Conservation (phyloP, 2,113 vertebrate species). For the Rattus norvegicus region DNA sequence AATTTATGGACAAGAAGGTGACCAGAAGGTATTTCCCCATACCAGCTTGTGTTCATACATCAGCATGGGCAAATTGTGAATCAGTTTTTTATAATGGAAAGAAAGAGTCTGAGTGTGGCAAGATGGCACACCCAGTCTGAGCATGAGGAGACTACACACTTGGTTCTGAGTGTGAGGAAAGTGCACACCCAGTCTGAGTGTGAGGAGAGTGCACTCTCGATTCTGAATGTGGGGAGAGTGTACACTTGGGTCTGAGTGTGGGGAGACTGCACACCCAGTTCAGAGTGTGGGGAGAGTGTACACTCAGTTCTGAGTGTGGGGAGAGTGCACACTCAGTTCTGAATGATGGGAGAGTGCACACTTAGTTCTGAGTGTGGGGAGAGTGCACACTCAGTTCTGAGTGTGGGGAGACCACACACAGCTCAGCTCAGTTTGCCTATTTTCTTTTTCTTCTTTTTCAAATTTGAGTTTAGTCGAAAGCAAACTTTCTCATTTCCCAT, state of each 20-base stretch:
- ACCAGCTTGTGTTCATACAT: too few relatives aligned
- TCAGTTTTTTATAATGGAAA: fast-evolving
- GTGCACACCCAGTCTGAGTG: not conserved
- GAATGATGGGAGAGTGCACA: not conserved
- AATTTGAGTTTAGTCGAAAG: conserved; percentile 75
- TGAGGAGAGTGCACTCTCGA: not conserved
- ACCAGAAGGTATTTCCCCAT: not conserved
- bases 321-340: not conserved
- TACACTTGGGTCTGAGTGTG: not conserved
- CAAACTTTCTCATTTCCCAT: conserved; percentile 84
- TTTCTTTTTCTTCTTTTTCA: conserved; percentile 43
- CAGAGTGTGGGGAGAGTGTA: not conserved
- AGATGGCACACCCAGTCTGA: not conserved
- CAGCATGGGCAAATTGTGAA: not conserved
- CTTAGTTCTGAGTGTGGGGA: too few relatives aligned
- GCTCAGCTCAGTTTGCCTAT: conserved; percentile 32
- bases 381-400: not conserved
- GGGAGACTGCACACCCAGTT: not conserved
- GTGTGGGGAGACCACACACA: not conserved
- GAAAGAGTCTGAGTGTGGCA: not conserved
- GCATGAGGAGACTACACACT: too few relatives aligned
- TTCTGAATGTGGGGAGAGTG: not conserved
- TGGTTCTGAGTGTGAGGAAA: not conserved
- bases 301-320: not conserved
- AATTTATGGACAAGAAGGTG: not conserved